phyloP scores from a whole-genome alignment of 2,888 invertebrate species.

The Chromoteleia sp. region DNA sequence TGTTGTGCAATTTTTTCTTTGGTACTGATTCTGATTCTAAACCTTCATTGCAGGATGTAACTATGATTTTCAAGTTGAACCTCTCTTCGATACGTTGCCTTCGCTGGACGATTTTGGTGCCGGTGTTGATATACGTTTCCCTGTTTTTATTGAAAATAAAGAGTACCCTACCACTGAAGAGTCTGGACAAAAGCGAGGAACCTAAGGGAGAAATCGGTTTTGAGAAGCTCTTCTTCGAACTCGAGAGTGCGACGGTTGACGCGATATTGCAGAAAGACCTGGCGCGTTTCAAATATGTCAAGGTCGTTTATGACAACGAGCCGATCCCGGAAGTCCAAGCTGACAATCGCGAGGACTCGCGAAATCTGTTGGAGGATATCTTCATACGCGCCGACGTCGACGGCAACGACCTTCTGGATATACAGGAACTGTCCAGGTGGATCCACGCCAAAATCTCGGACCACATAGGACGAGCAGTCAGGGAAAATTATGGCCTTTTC shows the following conservation, averaged over 20 bases:
- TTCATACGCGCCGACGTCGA: constrained; percentile 87
- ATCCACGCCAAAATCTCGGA: constrained; percentile 89
- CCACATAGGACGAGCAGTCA: constrained; percentile 89
- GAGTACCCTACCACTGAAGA: constrained; percentile 77
- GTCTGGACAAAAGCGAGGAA: constrained; percentile 58
- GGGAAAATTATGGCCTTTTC: constrained; percentile 89
- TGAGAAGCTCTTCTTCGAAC: constrained; percentile 75
- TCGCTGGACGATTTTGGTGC: constrained; percentile 79
- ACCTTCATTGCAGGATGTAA: constrained; percentile 46
- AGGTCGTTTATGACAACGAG: constrained; percentile 66
- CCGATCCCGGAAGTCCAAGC: constrained; percentile 60
- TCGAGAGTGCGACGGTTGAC: constrained; percentile 74
- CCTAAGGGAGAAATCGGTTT: constrained; percentile 1
- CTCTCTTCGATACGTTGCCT: constrained; percentile 72
- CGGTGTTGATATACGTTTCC: constrained; percentile 79
- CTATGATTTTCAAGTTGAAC: constrained; percentile 66
- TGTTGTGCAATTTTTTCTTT: constrained; percentile 9
- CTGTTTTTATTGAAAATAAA: constrained; percentile 79
- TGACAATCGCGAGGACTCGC: constrained; percentile 74
- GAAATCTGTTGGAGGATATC: constrained; percentile 77
- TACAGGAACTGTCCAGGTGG: constrained; percentile 88
- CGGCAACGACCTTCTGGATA: constrained; percentile 86
- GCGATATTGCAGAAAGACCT: constrained; percentile 55
- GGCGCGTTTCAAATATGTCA: constrained; percentile 58
- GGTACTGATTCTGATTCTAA: too few species aligned